Percentiles rank a stretch among this genome's conserved stretches.
phyloP scores from a whole-genome alignment of 2,113 vertebrate genomes.

The Pipra filicauda region DNA sequence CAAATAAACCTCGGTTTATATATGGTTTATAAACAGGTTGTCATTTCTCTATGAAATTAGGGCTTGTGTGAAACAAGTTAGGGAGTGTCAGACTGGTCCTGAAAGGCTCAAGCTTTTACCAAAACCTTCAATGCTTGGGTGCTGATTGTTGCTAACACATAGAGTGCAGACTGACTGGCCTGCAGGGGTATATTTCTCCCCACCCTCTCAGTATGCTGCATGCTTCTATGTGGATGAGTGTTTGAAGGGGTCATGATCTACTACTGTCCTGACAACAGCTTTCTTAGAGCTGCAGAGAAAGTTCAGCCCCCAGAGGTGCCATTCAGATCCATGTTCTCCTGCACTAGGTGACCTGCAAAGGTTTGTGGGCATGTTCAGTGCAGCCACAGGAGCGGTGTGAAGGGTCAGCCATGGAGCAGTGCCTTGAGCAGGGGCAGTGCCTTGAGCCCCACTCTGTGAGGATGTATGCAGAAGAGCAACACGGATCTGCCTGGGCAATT shows the following conservation, averaged over 20 bases:
- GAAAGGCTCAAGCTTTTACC: background rate
- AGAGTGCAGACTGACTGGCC: background rate
- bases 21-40: background rate
- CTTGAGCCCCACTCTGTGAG: too few species aligned
- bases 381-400: background rate
- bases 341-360: background rate
- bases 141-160: accelerated
- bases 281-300: background rate
- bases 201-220: background rate
- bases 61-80: background rate
- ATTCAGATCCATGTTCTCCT: background rate
- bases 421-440: background rate
- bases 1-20: background rate
- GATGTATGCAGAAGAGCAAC: background rate
- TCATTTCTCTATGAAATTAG: background rate
- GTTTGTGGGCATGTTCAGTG: accelerated
- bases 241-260: background rate
- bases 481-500: background rate
- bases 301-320: background rate
- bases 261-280: background rate
- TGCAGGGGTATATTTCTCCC: background rate
- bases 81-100: background rate
- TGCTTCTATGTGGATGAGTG: accelerated
- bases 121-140: background rate
- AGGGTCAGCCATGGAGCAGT: background rate